Evolutionary conservation across 1,140 invertebrate species (phyloP), one percentile per base, ranked within the genome.

Genomic region (Probaryconus sp.): DNA sequence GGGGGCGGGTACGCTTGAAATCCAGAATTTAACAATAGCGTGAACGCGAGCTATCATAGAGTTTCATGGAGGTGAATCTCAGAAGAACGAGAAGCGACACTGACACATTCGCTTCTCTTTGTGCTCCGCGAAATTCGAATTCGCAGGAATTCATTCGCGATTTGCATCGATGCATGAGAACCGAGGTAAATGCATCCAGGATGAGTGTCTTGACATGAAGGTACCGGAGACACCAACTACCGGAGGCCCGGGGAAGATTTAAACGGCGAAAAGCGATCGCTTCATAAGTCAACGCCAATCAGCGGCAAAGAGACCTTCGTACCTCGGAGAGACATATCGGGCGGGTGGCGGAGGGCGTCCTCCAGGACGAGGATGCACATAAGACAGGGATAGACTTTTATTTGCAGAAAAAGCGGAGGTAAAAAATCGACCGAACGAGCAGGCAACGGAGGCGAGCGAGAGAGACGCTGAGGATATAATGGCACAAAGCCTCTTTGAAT

Each of bases 401-500:
- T 79, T 79, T 76, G 55, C 45, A 71, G 48, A 77, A 79, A 79
- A 71, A 76, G 45, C 61, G 47, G 45, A 61, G 9, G 67, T 58
- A 73, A 72, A 71, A 58, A 76, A 31, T 58, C 47, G 33, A 42
- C 48, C 21, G 64, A 37, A 40, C 48, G 53, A 73, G 70, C 50
- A 64, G 58, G 63, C 43, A 24, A 56, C 48, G 45, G 16, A 58
- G 51, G 35, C 43, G 63, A 73, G 68, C 7, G 51, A 53, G 60
- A 67, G 42, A 63, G 58, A 50, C 14, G 64, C 73, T 43, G 38
- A 47, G 79, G 80, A 85, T 85, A 87, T 87, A 88, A 87, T 88
- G 85, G 86, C 80, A 87, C 85, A 88, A 87, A 87, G 84, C 81
- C 81, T 85, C 85, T 86, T 87, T 87, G 84, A 86, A 87, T 86